Evolutionary conservation across 2,797 vertebrate genomes (phyloP).

Genomic region (Monodelphis domestica): DNA sequence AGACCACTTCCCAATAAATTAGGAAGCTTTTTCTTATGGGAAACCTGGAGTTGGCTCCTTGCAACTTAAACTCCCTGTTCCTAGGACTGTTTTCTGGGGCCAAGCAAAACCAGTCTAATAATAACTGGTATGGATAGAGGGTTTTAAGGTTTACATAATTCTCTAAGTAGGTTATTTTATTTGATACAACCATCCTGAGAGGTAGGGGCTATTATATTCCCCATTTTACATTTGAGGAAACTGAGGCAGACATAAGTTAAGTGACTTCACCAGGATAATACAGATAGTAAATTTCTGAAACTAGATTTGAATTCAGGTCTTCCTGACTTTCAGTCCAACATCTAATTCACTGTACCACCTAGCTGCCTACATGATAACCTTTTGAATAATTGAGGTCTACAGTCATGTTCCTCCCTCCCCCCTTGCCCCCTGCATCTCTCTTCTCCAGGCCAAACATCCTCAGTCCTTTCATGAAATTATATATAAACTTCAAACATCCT

Average conservation of each 20-base stretch:
- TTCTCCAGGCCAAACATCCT: not conserved
- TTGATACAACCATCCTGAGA: not conserved
- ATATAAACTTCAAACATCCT: no score
- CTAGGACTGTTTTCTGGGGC: not conserved
- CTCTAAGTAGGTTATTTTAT: not conserved
- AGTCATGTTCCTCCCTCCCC: not conserved
- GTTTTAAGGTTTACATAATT: not conserved
- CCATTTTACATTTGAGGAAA: not conserved
- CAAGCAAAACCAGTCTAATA: not conserved
- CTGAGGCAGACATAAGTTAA: not conserved
- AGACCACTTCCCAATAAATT: not conserved
- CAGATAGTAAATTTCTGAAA: not conserved
- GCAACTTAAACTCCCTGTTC: not conserved
- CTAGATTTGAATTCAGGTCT: not conserved
- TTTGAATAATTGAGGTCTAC: not conserved
- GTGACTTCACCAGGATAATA: not conserved
- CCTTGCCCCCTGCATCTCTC: no score
- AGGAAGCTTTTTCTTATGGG: not conserved
- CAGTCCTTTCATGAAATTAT: no score
- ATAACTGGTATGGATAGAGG: not conserved
- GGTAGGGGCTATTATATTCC: not conserved
- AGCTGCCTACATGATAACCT: not conserved
- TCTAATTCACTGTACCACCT: not conserved
- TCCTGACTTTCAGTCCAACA: not conserved
- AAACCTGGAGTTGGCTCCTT: not conserved